These are phyloP conservation scores for Cataglyphis altisquamis DNA, from an alignment of 2,888 invertebrate genomes.

Conservation along the genomic window DNA sequence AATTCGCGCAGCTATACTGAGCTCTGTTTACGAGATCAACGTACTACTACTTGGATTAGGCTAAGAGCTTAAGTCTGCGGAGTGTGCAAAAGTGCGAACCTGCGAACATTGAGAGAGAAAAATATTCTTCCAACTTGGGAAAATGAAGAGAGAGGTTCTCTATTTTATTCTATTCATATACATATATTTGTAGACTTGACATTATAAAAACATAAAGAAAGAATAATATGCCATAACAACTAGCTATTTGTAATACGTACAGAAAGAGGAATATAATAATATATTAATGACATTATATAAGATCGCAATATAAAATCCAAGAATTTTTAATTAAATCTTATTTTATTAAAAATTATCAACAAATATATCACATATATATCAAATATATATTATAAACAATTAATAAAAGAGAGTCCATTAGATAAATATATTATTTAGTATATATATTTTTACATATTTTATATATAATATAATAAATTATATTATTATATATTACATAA, in stretches of 20 bases:
- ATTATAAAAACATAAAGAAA: conserved; percentile 11
- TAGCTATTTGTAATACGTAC: not conserved
- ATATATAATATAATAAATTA: not conserved
- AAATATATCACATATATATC: not conserved
- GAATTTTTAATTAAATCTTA: not conserved
- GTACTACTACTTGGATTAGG: conserved; percentile 58
- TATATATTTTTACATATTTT: not conserved
- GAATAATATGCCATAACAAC: not conserved
- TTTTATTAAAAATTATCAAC: not conserved
- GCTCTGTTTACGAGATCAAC: conserved; percentile 75
- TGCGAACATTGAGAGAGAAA: conserved; percentile 17
- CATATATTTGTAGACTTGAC: not conserved
- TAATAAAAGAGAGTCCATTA: not conserved
- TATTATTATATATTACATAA: not conserved
- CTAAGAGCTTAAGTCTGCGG: conserved; percentile 57
- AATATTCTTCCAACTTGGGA: conserved; percentile 5
- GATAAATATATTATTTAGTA: not conserved
- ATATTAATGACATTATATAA: conserved; percentile 12
- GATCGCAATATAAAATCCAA: not conserved
- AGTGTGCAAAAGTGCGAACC: conserved; percentile 35
- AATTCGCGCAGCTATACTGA: conserved; percentile 70
- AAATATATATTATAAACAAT: not conserved
- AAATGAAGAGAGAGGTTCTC: not conserved
- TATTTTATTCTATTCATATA: conserved; percentile 7
- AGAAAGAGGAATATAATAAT: not conserved